Percentiles rank a stretch among this genome's conserved stretches.
These are phyloP conservation scores for Dendrophyllia cribrosa DNA, from an alignment of 64 coral and sea anemone species.

Conservation along the genomic window DNA sequence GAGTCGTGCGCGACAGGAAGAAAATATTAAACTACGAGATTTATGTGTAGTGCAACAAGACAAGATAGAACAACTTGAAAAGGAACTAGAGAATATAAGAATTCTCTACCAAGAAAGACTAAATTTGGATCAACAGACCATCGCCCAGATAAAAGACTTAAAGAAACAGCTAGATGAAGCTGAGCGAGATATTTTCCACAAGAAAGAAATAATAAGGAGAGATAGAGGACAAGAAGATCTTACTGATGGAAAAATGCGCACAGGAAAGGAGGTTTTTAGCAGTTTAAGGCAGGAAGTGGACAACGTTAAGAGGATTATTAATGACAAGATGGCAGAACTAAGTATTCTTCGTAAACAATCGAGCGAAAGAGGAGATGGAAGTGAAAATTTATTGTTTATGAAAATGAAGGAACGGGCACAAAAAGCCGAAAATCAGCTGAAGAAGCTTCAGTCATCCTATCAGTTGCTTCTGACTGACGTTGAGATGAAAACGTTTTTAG, in stretches of 20 bases:
- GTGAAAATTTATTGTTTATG: not conserved
- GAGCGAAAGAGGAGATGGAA: constrained; percentile 3
- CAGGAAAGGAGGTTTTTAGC: not conserved
- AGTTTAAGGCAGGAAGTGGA: constrained; percentile 23
- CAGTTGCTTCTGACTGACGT: constrained; percentile 24
- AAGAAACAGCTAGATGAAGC: constrained; percentile 57
- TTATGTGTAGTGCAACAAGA: constrained; percentile 20
- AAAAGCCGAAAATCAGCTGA: constrained; percentile 32
- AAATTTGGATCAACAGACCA: constrained; percentile 32
- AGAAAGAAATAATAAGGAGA: constrained; percentile 7
- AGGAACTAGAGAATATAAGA: constrained; percentile 33
- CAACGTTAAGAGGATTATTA: constrained; percentile 28
- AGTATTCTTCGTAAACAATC: not conserved
- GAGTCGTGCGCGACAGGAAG: constrained; percentile 24
- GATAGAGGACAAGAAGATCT: not conserved
- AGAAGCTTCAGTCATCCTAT: constrained; percentile 41
- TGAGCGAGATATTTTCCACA: not conserved
- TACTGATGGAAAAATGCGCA: not conserved
- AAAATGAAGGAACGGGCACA: constrained; percentile 13
- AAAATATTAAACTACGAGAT: constrained; percentile 27
- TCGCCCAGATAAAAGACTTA: constrained; percentile 20
- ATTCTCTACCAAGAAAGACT: constrained; percentile 48
- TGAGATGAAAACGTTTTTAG: constrained; percentile 32
- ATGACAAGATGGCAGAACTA: constrained; percentile 13
- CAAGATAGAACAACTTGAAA: constrained; percentile 53